These are phyloP conservation scores for Escarpia spicata DNA, from an alignment of 2,888 invertebrate species.

Conservation along the genomic window DNA sequence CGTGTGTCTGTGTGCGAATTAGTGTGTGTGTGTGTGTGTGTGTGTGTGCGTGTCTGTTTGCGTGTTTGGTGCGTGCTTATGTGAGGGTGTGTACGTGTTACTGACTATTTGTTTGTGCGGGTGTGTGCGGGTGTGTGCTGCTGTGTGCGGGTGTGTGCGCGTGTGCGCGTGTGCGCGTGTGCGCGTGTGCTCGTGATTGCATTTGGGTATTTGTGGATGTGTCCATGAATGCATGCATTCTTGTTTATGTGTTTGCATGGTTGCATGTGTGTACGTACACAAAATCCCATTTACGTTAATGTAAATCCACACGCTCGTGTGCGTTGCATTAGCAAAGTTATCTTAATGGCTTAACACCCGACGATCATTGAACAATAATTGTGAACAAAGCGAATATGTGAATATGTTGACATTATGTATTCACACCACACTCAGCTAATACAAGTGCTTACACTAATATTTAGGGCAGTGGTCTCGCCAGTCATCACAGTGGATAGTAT, in stretches of 20 bases:
- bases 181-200: background rate
- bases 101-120: background rate
- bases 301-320: too few relatives aligned
- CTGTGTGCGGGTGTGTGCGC: background rate
- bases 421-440: too few relatives aligned
- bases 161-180: background rate
- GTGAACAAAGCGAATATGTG: too few relatives aligned
- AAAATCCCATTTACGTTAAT: too few relatives aligned
- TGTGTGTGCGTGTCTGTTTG: background rate
- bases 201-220: background rate
- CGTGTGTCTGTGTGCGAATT: background rate
- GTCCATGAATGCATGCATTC: background rate
- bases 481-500: too few relatives aligned
- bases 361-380: too few relatives aligned
- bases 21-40: background rate
- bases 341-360: too few relatives aligned
- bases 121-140: background rate
- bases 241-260: background rate
- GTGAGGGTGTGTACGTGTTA: background rate
- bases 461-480: too few relatives aligned
- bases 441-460: too few relatives aligned
- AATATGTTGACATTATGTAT: too few relatives aligned
- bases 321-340: too few relatives aligned
- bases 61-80: background rate
- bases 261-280: background rate